phyloP scores from a whole-genome alignment of 2,797 vertebrate species.

The Galagoides demidoff region DNA sequence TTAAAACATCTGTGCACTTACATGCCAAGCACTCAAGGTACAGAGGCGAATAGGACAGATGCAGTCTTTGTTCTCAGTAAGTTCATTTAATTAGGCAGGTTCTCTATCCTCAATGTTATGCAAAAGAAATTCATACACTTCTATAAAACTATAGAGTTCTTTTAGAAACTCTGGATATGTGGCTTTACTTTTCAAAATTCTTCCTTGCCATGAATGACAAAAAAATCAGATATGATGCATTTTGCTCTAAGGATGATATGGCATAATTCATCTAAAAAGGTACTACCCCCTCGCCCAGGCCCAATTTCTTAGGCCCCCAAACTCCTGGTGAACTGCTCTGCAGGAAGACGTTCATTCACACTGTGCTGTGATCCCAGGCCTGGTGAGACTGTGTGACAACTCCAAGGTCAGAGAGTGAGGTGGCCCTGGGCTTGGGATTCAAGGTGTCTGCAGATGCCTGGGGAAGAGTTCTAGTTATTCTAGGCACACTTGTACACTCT shows the following conservation, averaged over 20 bases:
- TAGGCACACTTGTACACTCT: too few species aligned
- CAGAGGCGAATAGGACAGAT: not conserved
- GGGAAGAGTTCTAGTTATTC: not conserved
- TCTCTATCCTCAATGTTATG: not conserved
- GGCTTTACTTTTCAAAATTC: not conserved
- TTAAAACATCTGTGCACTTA: not conserved
- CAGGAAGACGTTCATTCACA: not conserved
- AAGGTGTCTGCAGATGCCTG: not conserved
- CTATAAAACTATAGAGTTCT: slow-evolving; percentile 33
- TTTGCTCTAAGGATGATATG: not conserved
- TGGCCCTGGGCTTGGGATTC: not conserved
- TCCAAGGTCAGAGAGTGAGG: not conserved
- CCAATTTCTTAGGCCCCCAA: not conserved
- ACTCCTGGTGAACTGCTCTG: not conserved
- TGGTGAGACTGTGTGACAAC: not conserved
- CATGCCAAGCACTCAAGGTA: not conserved
- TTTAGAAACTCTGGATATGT: slow-evolving; percentile 42
- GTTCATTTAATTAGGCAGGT: not conserved
- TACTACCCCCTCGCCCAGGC: not conserved
- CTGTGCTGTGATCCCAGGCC: not conserved
- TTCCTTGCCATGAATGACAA: not conserved
- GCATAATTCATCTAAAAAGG: not conserved
- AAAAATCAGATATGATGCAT: not conserved
- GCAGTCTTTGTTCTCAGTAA: not conserved
- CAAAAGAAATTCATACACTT: not conserved